Evolutionary conservation across 2,797 vertebrate species (phyloP), one percentile per base, ranked within the genome.

Genomic region (Lepidocolaptes lacrymiger): DNA sequence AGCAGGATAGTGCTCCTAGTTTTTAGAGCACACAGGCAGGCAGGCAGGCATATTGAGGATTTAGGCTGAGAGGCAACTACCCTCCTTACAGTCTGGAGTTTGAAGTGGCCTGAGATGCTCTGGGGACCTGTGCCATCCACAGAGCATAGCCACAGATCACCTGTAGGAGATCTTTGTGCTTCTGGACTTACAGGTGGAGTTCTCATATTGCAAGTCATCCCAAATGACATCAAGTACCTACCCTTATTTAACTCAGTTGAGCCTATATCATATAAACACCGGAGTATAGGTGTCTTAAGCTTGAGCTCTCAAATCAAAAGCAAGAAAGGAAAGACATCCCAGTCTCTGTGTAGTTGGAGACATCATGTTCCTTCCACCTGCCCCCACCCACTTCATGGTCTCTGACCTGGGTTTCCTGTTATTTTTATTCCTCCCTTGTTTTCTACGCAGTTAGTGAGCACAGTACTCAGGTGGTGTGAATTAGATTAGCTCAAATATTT

Each of bases 401-500:
- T 2, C 3, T 63, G 30, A 68, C 41, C 24, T 63, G 28, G 14
- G 10, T 67, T 74, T 92, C 52, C 44, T 64, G 24, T 34, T 76
- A 52, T 44, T 91, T 88, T 67, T 61, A 55, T 76, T 86, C 44
- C 22, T 79, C 21, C 16, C 23, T 24, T 9, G 6, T 58, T 95
- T 95, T 61, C 63, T 41, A 64, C 24, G 44, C 27, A 63, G 36
- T 73, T 63, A 76, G 44, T 46, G 78, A 91, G 32, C 24, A 32
- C 46, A 41, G 64, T 92, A 44, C 44, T 93, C 67, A 83, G 81
- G 85, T 93, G 71, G 19, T 71, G 36, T 79, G 48, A 63, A 73
- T 54, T 94, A 74, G 67, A 92, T 87, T 87, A 87, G 20, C 44
- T 91, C 44, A 30, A 79, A 23, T 82, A 76, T 86, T 91, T 96